These are phyloP conservation scores for Apis florea DNA, from an alignment of 1,140 invertebrate genomes.

Conservation along the genomic window DNA sequence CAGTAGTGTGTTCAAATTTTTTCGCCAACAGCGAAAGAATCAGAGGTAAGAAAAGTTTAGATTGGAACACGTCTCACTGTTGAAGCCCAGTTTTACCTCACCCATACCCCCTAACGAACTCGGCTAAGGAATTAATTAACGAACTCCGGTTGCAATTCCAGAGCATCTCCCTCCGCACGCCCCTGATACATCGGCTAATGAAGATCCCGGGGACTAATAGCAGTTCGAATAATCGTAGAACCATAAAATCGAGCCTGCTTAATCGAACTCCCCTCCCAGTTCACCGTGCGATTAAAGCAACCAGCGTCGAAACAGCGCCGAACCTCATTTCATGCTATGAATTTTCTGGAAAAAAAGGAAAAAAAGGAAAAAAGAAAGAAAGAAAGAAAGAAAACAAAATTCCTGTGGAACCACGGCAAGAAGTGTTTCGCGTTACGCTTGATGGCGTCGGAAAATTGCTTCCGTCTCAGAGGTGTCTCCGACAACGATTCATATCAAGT, in stretches of 20 bases:
- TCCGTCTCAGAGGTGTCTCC: conserved; percentile 12
- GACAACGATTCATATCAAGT: conserved; percentile 13
- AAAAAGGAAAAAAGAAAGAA: too few species aligned
- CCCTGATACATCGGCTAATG: conserved; percentile 21
- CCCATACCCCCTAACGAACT: conserved; percentile 12
- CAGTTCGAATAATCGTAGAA: conserved; percentile 25
- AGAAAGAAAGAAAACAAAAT: neutral
- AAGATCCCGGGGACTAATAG: conserved; percentile 15
- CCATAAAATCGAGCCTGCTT: conserved; percentile 23
- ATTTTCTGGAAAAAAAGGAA: neutral
- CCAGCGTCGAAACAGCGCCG: neutral
- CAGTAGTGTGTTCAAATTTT: too few species aligned
- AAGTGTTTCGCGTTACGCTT: conserved; percentile 29
- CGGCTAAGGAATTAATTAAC: conserved; percentile 25
- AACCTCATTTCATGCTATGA: conserved; percentile 23
- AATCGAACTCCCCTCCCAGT: neutral
- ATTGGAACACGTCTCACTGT: neutral
- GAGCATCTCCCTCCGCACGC: neutral
- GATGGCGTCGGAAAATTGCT: conserved; percentile 36
- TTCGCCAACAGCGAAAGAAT: neutral
- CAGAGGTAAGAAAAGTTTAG: neutral
- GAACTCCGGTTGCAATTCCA: neutral
- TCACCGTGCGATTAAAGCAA: conserved; percentile 17
- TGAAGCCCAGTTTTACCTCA: neutral
- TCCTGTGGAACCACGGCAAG: neutral